Evolutionary conservation across 2,888 invertebrate species (phyloP).

Genomic region (Erebia ligea): DNA sequence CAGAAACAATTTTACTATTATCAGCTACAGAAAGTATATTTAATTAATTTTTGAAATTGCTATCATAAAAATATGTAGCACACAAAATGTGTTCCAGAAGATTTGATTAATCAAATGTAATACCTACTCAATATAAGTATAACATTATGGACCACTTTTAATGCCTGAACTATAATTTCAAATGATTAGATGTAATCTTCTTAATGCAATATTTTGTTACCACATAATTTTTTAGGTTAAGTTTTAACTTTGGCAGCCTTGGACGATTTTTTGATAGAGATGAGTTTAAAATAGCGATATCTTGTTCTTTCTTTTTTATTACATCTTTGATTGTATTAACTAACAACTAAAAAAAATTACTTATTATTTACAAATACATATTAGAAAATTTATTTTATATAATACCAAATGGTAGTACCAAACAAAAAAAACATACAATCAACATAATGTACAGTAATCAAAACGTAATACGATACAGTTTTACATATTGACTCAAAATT

Average conservation of each 20-base stretch:
- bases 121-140: not conserved
- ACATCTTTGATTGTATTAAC: not conserved
- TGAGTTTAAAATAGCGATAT: not conserved
- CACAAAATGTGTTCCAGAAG: not conserved
- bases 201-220: conserved; percentile 18
- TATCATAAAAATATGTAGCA: not conserved
- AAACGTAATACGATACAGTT: too few species aligned
- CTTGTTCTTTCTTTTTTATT: not conserved
- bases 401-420: too few species aligned
- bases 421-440: too few species aligned
- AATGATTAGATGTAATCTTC: conserved; percentile 11
- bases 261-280: not conserved
- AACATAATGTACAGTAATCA: too few species aligned
- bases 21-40: too few species aligned
- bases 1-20: too few species aligned
- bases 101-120: not conserved
- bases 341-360: too few species aligned
- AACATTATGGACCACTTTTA: conserved; percentile 5
- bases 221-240: not conserved
- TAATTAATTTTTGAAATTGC: not conserved
- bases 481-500: too few species aligned
- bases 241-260: not conserved
- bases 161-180: not conserved
- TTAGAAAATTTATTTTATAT: too few species aligned
- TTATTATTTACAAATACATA: too few species aligned